A percentile compares a stretch with the other conserved stretches of the same genome.
phyloP scores from a whole-genome alignment of 2,797 vertebrate species.

The Etheostoma perlongum region DNA sequence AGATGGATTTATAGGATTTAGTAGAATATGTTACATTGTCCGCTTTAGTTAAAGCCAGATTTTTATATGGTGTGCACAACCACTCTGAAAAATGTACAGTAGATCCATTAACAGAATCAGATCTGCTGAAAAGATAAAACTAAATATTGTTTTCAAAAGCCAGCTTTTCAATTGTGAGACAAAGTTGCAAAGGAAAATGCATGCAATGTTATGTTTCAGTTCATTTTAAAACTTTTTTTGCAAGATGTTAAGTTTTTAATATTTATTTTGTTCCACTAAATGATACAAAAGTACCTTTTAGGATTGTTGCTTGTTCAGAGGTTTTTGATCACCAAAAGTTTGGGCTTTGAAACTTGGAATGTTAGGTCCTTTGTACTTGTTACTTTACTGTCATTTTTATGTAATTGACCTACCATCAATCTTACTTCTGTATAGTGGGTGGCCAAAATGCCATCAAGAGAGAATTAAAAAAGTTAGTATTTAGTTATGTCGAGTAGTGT shows the following conservation, averaged over 20 bases:
- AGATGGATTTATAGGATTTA: conserved; percentile 42
- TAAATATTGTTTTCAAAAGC: conserved; percentile 13
- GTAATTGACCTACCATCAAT: background rate
- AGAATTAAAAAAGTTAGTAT: conserved; percentile 16
- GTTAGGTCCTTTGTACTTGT: background rate
- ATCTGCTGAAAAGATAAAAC: background rate
- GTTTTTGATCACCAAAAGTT: background rate
- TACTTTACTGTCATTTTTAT: conserved; percentile 9
- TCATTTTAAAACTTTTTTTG: conserved; percentile 5
- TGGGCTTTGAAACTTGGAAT: background rate
- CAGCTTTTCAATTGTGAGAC: background rate
- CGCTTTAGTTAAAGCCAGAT: background rate
- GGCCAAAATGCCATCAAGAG: background rate
- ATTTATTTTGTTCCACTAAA: conserved; percentile 15
- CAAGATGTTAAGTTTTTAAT: conserved; percentile 25
- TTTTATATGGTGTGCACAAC: conserved; percentile 12
- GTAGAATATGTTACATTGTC: conserved; percentile 5
- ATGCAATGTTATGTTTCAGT: conserved; percentile 14
- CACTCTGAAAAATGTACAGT: conserved; percentile 5
- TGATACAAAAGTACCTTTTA: background rate
- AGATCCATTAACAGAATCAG: background rate
- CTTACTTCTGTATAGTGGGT: background rate
- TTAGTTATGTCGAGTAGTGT: conserved; percentile 13
- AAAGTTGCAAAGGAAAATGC: background rate
- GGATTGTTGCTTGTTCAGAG: background rate